Conservation (phyloP, 2,888 invertebrate genomes). For the Spilarctia lutea region DNA sequence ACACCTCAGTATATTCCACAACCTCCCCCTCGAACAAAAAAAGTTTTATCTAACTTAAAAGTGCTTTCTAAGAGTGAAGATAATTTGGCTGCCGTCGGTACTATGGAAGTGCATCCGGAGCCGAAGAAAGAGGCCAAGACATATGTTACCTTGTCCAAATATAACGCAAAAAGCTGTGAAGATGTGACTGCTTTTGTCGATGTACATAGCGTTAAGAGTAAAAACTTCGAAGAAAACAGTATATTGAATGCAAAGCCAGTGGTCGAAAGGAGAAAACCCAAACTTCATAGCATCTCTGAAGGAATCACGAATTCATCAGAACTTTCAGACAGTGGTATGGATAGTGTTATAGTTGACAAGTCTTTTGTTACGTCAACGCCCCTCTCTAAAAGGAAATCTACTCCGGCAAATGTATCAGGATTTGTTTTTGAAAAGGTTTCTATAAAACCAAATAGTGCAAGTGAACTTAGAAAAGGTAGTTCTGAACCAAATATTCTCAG, state of each 20-base stretch:
- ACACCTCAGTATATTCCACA: slow-evolving; percentile 64
- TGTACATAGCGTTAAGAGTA: slow-evolving; percentile 71
- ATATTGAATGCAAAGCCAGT: slow-evolving; percentile 74
- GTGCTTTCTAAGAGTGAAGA: slow-evolving; percentile 78
- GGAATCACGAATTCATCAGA: slow-evolving; percentile 62
- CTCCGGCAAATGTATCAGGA: slow-evolving; percentile 67
- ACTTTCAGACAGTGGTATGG: slow-evolving; percentile 72
- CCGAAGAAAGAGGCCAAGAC: slow-evolving; percentile 60
- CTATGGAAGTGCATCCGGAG: slow-evolving; percentile 70
- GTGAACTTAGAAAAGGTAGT: slow-evolving; percentile 73
- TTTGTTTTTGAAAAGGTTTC: slow-evolving; percentile 74
- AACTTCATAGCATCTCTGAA: slow-evolving; percentile 74
- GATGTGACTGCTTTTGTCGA: slow-evolving; percentile 79
- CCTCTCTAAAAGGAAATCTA: slow-evolving; percentile 72
- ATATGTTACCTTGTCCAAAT: slow-evolving; percentile 69
- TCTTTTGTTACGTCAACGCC: slow-evolving; percentile 78
- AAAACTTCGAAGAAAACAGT: slow-evolving; percentile 77
- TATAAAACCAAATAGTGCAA: slow-evolving; percentile 63
- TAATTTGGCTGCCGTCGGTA: slow-evolving; percentile 72
- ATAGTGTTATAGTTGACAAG: slow-evolving; percentile 66
- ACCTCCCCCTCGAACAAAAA: slow-evolving; percentile 72
- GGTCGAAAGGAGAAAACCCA: slow-evolving; percentile 56
- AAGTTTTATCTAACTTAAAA: slow-evolving; percentile 62
- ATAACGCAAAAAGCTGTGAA: slow-evolving; percentile 79
- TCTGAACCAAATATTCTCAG: slow-evolving; percentile 79